Evolutionary conservation across 2,113 vertebrate species (phyloP), one percentile per base, ranked within the genome.

Genomic region (Rattus rattus): DNA sequence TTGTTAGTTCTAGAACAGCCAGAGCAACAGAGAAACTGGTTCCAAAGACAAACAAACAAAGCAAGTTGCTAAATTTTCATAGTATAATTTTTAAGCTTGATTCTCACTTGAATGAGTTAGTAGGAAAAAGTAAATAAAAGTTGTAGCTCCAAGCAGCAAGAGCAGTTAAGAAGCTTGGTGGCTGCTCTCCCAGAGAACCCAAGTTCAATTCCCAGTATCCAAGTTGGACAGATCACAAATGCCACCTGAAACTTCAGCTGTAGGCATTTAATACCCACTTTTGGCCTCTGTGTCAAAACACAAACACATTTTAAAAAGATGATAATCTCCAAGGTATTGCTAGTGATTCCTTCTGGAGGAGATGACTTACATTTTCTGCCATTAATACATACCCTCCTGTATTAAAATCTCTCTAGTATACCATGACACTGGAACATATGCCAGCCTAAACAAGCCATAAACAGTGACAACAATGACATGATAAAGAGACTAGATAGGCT

Each of bases 331-430:
- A 90, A 63, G 87, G n/a, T 24, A 12, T 87, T 93, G 54, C 91
- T 1, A 73, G 28, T 81, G 13, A 36, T 36, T 92, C 28, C 63
- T 2, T 92, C 79, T 92, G 73, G 11, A 9, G 39, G 6, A 19
- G 30, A 90, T 54, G 28, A 69, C 20, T 94, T 80, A 87, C 56
- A 93, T 80, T 92, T 96, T 90, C 67, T 87, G 73, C 28, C 33
- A 56, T 61, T 63, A 63, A 63, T n/a, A 14, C 7, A 92, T 11
- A 76, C 0, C 52, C 16, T 47, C 93, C 28, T 91, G 20, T 59
- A 95, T 67, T 94, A 88, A 43, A 43, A 43, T 43, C 43, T 43
- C 43, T 43, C 43, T 43, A 43, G 43, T 43, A 79, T 11, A 54
- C 14, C 49, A 52, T 80, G 20, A 20, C 56, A 22, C 52, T 81